Evolutionary conservation across 2,888 invertebrate species (phyloP).

Genomic region (Scaeva pyrastri): DNA sequence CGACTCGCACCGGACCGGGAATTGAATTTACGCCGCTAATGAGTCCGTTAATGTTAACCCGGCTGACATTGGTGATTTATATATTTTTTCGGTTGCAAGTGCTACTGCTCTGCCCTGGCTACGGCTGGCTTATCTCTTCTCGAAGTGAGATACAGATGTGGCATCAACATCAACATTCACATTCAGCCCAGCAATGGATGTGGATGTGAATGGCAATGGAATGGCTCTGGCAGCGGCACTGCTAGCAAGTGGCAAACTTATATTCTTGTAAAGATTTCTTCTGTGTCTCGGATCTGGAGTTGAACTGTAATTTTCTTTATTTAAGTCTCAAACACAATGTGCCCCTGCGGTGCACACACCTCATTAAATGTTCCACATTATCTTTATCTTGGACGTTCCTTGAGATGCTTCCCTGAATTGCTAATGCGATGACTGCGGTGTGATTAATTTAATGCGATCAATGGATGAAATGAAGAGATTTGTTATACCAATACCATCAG

Average conservation of each 20-base stretch:
- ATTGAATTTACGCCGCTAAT: conserved; percentile 73
- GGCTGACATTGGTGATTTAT: conserved; percentile 78
- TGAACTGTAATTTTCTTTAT: conserved; percentile 48
- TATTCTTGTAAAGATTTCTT: conserved; percentile 42
- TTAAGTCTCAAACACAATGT: conserved; percentile 37
- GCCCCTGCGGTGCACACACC: conserved; percentile 74
- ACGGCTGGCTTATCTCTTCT: conserved; percentile 61
- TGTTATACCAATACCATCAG: conserved; percentile 11
- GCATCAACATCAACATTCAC: conserved; percentile 43
- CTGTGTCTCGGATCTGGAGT: background rate
- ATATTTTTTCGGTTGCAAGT: conserved; percentile 57
- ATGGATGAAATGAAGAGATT: conserved; percentile 55
- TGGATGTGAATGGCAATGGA: background rate
- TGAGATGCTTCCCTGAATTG: conserved; percentile 71
- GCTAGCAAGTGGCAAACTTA: conserved; percentile 41
- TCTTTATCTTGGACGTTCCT: conserved; percentile 48
- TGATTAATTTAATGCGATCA: conserved; percentile 72
- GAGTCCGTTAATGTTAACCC: conserved; percentile 78
- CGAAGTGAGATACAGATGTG: conserved; percentile 70
- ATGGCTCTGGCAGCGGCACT: background rate
- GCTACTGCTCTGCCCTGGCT: conserved; percentile 30
- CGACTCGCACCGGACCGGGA: conserved; percentile 54
- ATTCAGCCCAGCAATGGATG: conserved; percentile 23
- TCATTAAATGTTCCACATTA: conserved; percentile 74
- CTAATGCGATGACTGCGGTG: conserved; percentile 68